Evolutionary conservation across 2,113 vertebrate species (phyloP), one percentile per base, ranked within the genome.

Genomic region (Oophaga pumilio): DNA sequence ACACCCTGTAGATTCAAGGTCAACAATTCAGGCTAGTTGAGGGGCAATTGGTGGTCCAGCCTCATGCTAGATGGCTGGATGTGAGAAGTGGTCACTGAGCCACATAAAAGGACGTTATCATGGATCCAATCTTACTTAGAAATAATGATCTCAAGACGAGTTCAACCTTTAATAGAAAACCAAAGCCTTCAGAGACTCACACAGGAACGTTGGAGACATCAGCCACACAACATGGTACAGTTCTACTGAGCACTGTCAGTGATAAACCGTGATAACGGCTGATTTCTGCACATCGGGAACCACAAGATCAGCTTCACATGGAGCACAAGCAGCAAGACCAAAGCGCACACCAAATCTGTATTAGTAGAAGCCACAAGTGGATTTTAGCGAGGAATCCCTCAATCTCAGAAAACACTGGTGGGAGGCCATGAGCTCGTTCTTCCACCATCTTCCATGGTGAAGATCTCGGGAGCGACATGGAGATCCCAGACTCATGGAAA

Each of bases 201-300:
- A 43, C 33, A 43, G 33, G 33, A 43, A 43, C 33, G 5, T 5
- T 43, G 33, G 33, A 43, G 33, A 43, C 33, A 43, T 43, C 33
- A 68, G 14, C 24, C 6, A 26, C 11, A 14, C 1, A 49, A 59
- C 6, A 17, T 59, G 9, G 13, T 73, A 71, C 85, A 87, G 85
- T 50, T 81, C 64, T 87, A 87, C 85, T 79, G 85, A 89, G 26
- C 84, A 26, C 81, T 82, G 86, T 87, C 77, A 88, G 83, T 85
- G 90, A 90, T 77, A 88, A 88, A 89, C 89, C 85, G 76, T 86
- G 43, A 82, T 24, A 22, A 64, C 22, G 43, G 28, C 11, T 26
- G n/a, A 24, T 7, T 68, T 68, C 53, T 56, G 9, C 53, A 13
- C 53, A 56, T 13, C 12, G 9, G 53, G 53, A 13, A 56, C 53